Base-by-base conservation (phyloP, 2,113 vertebrate genomes). In the Pleuronectes platessa region DNA sequence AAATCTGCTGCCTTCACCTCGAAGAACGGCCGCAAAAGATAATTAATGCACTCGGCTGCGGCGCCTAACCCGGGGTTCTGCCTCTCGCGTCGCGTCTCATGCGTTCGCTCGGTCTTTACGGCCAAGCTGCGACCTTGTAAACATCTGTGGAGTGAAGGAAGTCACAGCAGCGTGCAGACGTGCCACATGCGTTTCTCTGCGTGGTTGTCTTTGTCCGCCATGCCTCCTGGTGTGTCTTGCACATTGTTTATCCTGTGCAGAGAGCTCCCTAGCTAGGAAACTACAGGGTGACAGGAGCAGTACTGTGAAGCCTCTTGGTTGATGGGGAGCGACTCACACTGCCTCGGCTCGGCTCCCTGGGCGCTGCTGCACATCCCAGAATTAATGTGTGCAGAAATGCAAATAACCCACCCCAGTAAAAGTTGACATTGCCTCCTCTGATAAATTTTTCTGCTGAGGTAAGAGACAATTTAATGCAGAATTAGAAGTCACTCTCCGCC, bases 371-470 rank as follows among this genome's bases (percentile, higher is more conserved):
- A 74, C 85, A 81, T 83, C 71, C 61, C 61, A 15, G 79, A 86
- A 79, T 85, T 82, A 91, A 93, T 92, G 87, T 69, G 74, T 85
- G 87, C 76, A 86, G 82, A 90, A 93, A 92, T 92, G 90, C 92
- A 93, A 93, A 92, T 93, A 92, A 83, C 81, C 86, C 82, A 69
- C 74, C 82, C 92, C 84, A 87, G 82, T 82, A 90, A 94, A 96
- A 96, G 94, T 95, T 95, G 94, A 96, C 96, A 95, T 95, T 96
- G 95, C 91, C 93, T 94, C 89, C 89, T 42, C 76, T 94, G 95
- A 93, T 94, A 94, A 93, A 94, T 94, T 94, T 92, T 96, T 96
- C 93, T 96, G 95, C 95, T 96, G 96, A 97, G 94, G 93, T 95
- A 94, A 95, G 94, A 94, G 93, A 95, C 93, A 94, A 94, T 96